These are phyloP conservation scores for Nephrotoma guestfalica DNA, from an alignment of 2,888 invertebrate species.

Conservation along the genomic window DNA sequence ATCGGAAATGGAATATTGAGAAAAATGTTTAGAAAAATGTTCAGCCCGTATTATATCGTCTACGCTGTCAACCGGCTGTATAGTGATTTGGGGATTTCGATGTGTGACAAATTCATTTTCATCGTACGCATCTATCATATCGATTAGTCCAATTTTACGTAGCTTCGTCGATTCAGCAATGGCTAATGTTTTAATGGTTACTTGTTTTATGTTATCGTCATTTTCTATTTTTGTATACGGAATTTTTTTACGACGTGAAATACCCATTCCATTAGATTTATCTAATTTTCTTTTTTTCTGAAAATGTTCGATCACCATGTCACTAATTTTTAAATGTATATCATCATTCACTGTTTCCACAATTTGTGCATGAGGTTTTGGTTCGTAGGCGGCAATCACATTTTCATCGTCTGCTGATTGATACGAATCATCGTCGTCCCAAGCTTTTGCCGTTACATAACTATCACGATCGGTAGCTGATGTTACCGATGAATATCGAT, in stretches of 20 bases:
- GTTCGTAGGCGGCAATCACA: neutral
- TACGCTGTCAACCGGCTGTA: neutral
- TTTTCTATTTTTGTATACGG: neutral
- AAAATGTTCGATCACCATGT: neutral
- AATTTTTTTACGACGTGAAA: neutral
- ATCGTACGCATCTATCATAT: neutral
- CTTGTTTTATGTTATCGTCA: neutral
- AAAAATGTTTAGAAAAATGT: conserved; percentile 24
- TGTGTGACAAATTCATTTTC: neutral
- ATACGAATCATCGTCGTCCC: neutral
- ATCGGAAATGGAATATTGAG: conserved; percentile 31
- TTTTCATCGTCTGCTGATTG: neutral
- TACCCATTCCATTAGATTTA: neutral
- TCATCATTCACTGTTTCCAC: neutral
- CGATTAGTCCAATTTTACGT: neutral
- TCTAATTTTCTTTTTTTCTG: neutral
- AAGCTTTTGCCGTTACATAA: neutral
- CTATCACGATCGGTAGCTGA: neutral
- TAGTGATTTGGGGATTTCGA: neutral
- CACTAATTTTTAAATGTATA: neutral
- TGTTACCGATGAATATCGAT: neutral
- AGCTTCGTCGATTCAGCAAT: neutral
- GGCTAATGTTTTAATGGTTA: neutral
- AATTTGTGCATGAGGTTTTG: neutral
- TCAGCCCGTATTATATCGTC: conserved; percentile 6